Evolutionary conservation across 2,888 invertebrate species (phyloP).

Genomic region (Oligia strigilis): DNA sequence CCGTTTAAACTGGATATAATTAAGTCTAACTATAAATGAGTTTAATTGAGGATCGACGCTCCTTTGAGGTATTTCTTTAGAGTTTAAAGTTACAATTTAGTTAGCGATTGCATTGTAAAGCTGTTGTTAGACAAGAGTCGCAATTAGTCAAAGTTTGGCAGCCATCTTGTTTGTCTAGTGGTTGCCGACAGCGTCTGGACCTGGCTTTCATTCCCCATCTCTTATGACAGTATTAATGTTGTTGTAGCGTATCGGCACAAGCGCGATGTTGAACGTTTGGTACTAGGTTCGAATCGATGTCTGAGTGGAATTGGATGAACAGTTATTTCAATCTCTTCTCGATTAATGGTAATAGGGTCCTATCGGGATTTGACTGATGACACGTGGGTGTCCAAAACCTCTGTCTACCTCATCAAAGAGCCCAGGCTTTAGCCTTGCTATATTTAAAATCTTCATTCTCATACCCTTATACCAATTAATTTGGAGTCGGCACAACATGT

Average conservation of each 20-base stretch:
- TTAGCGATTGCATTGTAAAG: conserved; percentile 21
- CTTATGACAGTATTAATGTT: no score
- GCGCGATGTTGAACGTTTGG: neutral
- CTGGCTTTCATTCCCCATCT: neutral
- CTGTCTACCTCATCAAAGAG: neutral
- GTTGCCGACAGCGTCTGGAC: neutral
- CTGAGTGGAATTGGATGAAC: neutral
- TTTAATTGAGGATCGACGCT: conserved; percentile 37
- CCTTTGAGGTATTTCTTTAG: conserved; percentile 28
- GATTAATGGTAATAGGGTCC: neutral
- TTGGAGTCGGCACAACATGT: neutral
- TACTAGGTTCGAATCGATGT: neutral
- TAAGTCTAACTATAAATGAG: conserved; percentile 27
- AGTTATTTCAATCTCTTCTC: neutral
- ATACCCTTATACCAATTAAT: no score
- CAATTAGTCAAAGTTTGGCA: conserved; percentile 38
- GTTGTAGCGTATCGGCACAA: neutral
- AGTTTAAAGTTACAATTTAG: conserved; percentile 31
- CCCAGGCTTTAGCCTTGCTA: no score
- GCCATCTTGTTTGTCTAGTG: conserved; percentile 12
- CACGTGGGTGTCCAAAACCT: neutral
- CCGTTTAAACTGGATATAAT: conserved; percentile 19
- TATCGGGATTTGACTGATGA: neutral
- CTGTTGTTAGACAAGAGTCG: neutral
- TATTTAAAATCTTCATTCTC: neutral